Evolutionary conservation across 2,888 invertebrate genomes (phyloP).

Genomic region (Leucozona laternaria): DNA sequence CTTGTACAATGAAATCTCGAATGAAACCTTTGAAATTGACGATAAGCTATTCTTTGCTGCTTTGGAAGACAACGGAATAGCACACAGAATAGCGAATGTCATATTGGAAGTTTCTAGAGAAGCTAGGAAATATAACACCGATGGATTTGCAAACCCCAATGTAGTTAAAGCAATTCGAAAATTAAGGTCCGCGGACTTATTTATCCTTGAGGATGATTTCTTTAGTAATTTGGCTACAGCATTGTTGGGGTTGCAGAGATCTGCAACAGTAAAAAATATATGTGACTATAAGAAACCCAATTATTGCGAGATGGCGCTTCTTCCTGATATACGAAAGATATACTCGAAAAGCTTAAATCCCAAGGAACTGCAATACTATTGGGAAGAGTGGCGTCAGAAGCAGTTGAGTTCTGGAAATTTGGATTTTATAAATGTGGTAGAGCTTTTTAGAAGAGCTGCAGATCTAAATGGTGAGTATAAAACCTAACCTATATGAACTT

Average conservation of each 20-base stretch:
- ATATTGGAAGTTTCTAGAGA: constrained; percentile 84
- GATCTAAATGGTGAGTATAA: constrained; percentile 86
- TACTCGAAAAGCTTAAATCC: constrained; percentile 84
- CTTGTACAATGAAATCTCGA: constrained; percentile 80
- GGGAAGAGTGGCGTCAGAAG: constrained; percentile 90
- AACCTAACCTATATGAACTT: background rate
- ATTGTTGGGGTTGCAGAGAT: constrained; percentile 78
- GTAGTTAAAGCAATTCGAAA: constrained; percentile 79
- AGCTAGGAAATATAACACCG: constrained; percentile 84
- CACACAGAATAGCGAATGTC: constrained; percentile 79
- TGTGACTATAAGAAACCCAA: constrained; percentile 39
- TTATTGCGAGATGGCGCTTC: constrained; percentile 77
- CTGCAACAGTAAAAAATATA: constrained; percentile 85
- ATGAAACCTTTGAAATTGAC: constrained; percentile 79
- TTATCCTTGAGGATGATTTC: constrained; percentile 81
- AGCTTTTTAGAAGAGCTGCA: constrained; percentile 88
- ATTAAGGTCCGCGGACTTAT: constrained; percentile 79
- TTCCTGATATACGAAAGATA: constrained; percentile 80
- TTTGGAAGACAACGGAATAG: constrained; percentile 78
- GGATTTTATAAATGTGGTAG: constrained; percentile 86
- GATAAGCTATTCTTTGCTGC: constrained; percentile 80
- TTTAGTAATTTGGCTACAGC: constrained; percentile 80
- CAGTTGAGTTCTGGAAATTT: constrained; percentile 81
- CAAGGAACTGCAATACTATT: constrained; percentile 89
- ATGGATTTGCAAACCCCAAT: constrained; percentile 76